Conservation (phyloP, 2,888 invertebrate genomes). For the Idaea dimidiata region DNA sequence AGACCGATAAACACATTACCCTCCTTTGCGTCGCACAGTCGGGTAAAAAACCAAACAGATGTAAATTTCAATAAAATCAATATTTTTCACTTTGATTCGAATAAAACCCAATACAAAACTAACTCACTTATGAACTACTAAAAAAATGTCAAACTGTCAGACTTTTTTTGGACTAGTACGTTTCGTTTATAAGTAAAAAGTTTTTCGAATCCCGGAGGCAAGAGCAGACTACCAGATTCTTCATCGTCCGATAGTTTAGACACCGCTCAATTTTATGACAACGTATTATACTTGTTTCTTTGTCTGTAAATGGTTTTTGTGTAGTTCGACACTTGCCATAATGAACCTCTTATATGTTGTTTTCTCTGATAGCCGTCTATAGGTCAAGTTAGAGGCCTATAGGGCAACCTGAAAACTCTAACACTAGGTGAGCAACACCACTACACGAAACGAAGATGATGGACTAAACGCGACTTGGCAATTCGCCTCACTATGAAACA, state of each 20-base stretch:
- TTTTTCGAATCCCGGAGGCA: not conserved
- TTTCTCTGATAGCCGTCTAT: too few species aligned
- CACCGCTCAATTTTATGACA: not conserved
- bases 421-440: too few species aligned
- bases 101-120: not conserved
- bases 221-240: not conserved
- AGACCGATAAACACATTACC: too few species aligned
- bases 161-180: constrained; percentile 4
- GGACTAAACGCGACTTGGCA: too few species aligned
- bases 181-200: constrained; percentile 7
- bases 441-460: too few species aligned
- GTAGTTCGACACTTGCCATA: too few species aligned
- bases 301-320: not conserved
- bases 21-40: too few species aligned
- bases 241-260: not conserved
- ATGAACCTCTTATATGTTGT: too few species aligned
- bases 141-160: not conserved
- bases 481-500: too few species aligned
- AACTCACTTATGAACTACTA: not conserved
- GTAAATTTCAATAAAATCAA: not conserved
- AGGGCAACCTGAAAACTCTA: too few species aligned
- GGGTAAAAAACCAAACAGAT: too few species aligned
- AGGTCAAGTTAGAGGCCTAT: too few species aligned
- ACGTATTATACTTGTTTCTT: not conserved
- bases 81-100: not conserved